Evolutionary conservation across 2,888 invertebrate genomes (phyloP).

Genomic region (Tortrix viridana): DNA sequence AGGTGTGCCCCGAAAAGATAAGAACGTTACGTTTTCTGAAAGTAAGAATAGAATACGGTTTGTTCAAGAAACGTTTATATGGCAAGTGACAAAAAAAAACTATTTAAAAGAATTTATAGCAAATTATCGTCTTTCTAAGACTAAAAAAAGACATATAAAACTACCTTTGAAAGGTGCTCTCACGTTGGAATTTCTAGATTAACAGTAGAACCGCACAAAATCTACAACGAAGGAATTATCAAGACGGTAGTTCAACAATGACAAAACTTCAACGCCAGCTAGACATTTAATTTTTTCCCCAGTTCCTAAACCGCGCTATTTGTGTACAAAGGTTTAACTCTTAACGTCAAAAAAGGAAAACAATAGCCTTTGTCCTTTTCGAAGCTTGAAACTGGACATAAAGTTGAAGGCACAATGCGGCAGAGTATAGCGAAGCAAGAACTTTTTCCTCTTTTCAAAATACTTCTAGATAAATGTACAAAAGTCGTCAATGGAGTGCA

Average conservation of each 20-base stretch:
- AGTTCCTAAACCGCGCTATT: neutral
- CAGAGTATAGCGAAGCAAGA: neutral
- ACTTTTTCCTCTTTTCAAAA: neutral
- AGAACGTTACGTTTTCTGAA: no score
- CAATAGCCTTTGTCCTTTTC: neutral
- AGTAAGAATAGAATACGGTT: no score
- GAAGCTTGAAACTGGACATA: neutral
- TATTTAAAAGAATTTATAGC: no score
- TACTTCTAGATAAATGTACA: neutral
- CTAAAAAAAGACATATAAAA: no score
- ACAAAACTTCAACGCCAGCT: neutral
- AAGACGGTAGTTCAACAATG: neutral
- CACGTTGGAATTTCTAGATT: neutral
- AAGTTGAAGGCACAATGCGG: neutral
- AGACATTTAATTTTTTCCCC: neutral
- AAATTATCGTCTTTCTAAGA: no score
- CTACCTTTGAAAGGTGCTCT: no score
- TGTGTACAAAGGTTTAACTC: slow-evolving; percentile 1
- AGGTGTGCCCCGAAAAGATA: no score
- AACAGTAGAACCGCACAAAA: neutral
- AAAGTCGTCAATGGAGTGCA: neutral
- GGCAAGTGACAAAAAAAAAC: no score
- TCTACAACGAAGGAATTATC: neutral
- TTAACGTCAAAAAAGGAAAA: neutral
- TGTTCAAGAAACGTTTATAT: no score